Conservation (phyloP, 2,113 vertebrate species). For the Petaurus breviceps region DNA sequence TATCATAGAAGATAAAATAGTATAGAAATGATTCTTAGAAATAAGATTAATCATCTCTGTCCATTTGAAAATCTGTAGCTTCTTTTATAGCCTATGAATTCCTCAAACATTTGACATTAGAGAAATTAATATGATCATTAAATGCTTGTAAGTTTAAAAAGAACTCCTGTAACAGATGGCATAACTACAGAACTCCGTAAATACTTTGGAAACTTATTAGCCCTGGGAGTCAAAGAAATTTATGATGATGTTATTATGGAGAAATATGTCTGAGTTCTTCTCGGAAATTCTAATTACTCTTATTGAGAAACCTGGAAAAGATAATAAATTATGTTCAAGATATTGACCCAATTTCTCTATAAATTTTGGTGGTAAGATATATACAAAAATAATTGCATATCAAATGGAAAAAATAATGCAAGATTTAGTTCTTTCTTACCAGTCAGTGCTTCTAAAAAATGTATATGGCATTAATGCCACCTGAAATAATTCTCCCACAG, state of each 20-base stretch:
- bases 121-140: background rate
- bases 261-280: constrained; percentile 59
- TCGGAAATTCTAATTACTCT: constrained; percentile 59
- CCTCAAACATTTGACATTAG: constrained; percentile 19
- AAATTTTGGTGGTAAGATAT: constrained; percentile 34
- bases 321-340: constrained; percentile 30
- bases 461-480: background rate
- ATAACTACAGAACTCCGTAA: background rate
- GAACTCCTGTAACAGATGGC: background rate
- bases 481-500: background rate
- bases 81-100: background rate
- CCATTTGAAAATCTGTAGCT: background rate
- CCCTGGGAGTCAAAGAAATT: constrained; percentile 37
- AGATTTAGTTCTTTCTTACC: background rate
- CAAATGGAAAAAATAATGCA: background rate
- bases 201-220: constrained; percentile 58
- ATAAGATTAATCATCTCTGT: background rate
- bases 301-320: constrained; percentile 59
- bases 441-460: background rate
- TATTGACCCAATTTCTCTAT: constrained; percentile 33
- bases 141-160: background rate
- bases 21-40: background rate
- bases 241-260: constrained; percentile 54
- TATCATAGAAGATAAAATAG: background rate
- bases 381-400: constrained; percentile 16